Conservation (phyloP, 2,113 vertebrate species). For the Ameiurus melas region DNA sequence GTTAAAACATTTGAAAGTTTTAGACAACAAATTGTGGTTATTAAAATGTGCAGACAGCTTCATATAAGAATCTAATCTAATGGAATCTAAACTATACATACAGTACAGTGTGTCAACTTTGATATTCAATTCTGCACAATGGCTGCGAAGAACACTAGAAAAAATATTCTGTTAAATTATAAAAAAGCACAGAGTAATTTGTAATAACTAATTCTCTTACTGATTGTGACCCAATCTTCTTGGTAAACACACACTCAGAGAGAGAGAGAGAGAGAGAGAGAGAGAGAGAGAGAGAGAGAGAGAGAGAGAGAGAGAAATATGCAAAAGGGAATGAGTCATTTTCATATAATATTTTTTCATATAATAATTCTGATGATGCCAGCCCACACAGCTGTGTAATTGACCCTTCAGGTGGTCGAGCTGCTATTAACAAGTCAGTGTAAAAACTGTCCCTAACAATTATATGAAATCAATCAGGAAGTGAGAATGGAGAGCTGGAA, state of each 20-base stretch:
- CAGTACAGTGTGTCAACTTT: not conserved
- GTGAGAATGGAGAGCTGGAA: constrained; percentile 37
- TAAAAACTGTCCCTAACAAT: constrained; percentile 46
- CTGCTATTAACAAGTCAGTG: constrained; percentile 45
- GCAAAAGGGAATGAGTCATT: constrained; percentile 42
- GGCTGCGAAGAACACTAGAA: not conserved
- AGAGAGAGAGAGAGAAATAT: not conserved
- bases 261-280: constrained; percentile 23
- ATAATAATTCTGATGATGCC: constrained; percentile 49
- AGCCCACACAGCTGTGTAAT: constrained; percentile 49
- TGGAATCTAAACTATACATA: not conserved
- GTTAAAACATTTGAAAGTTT: not conserved
- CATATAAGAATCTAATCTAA: not conserved
- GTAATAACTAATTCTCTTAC: constrained; percentile 46
- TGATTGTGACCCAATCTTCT: constrained; percentile 46
- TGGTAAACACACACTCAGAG: constrained; percentile 14
- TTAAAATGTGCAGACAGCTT: not conserved
- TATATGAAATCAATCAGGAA: constrained; percentile 54
- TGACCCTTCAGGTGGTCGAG: constrained; percentile 45
- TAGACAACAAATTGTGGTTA: not conserved
- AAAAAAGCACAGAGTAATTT: constrained; percentile 33
- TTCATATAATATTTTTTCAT: constrained; percentile 31
- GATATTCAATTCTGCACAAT: not conserved
- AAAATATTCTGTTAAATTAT: constrained; percentile 30
- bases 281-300: constrained; percentile 15